These are phyloP conservation scores for Platichthys flesus DNA, from an alignment of 2,113 vertebrate species.

Conservation along the genomic window DNA sequence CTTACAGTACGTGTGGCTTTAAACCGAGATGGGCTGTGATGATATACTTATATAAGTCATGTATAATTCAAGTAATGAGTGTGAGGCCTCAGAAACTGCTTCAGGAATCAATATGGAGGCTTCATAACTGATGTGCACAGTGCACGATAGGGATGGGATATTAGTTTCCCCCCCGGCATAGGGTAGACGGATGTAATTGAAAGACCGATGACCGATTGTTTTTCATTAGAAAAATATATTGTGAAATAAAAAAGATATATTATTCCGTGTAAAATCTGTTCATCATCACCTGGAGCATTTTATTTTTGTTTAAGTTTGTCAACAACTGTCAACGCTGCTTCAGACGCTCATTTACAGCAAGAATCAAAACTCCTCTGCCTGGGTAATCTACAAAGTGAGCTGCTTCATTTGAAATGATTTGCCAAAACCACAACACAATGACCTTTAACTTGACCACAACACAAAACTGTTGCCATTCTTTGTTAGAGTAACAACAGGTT, in stretches of 20 bases:
- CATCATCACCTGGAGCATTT: not conserved
- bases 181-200: not conserved
- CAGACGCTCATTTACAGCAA: not conserved
- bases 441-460: no score
- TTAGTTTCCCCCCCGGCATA: not conserved
- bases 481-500: no score
- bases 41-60: slow-evolving; percentile 31
- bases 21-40: slow-evolving; percentile 19
- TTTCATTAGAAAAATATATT: not conserved
- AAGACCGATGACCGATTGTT: not conserved
- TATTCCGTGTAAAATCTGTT: not conserved
- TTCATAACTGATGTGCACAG: slow-evolving; percentile 23
- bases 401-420: no score
- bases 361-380: not conserved
- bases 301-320: not conserved
- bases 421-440: no score
- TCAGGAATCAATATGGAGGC: slow-evolving; percentile 32
- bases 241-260: not conserved
- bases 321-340: not conserved
- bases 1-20: slow-evolving; percentile 7
- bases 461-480: no score
- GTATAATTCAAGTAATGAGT: slow-evolving; percentile 43
- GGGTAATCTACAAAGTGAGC: no score
- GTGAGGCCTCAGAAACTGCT: slow-evolving; percentile 25
- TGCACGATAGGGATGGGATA: not conserved